phyloP scores from a whole-genome alignment of 2,113 vertebrate genomes.

The Tonatia bakeri region DNA sequence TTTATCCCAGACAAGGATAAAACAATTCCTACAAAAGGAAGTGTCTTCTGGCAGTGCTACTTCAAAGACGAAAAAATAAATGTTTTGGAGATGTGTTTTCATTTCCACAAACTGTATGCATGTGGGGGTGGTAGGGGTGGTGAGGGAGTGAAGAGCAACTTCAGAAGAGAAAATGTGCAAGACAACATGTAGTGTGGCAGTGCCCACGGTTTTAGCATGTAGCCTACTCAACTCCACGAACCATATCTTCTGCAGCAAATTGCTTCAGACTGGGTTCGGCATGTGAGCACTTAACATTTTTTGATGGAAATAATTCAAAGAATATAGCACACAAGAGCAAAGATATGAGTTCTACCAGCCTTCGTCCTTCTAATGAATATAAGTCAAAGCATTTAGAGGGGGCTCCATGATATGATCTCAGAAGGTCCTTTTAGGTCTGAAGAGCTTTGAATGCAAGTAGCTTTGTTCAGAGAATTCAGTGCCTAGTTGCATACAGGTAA shows the following conservation, averaged over 20 bases:
- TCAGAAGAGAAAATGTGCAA: slow-evolving; percentile 36
- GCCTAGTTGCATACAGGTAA: slow-evolving; percentile 28
- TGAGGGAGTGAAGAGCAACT: not conserved
- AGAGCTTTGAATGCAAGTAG: slow-evolving; percentile 5
- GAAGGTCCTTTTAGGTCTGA: slow-evolving; percentile 32
- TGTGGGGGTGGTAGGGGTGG: not conserved
- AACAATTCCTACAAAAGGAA: slow-evolving; percentile 17
- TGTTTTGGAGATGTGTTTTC: not conserved
- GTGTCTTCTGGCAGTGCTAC: not conserved
- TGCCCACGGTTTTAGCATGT: not conserved
- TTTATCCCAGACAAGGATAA: slow-evolving; percentile 22
- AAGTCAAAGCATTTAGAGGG: slow-evolving; percentile 33
- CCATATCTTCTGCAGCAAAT: slow-evolving; percentile 4
- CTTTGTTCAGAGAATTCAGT: slow-evolving; percentile 46
- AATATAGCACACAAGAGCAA: slow-evolving; percentile 11
- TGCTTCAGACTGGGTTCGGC: slow-evolving; percentile 7
- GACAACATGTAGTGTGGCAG: not conserved
- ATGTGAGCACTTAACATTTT: slow-evolving; percentile 32
- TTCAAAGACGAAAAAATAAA: slow-evolving; percentile 38
- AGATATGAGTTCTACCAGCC: not conserved
- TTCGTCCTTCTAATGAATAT: slow-evolving; percentile 35
- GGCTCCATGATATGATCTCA: slow-evolving; percentile 30
- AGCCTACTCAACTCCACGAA: not conserved
- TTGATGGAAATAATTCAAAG: slow-evolving; percentile 47
- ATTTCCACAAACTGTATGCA: not conserved